phyloP scores from a whole-genome alignment of 2,113 vertebrate species.

The Pao palembangensis region DNA sequence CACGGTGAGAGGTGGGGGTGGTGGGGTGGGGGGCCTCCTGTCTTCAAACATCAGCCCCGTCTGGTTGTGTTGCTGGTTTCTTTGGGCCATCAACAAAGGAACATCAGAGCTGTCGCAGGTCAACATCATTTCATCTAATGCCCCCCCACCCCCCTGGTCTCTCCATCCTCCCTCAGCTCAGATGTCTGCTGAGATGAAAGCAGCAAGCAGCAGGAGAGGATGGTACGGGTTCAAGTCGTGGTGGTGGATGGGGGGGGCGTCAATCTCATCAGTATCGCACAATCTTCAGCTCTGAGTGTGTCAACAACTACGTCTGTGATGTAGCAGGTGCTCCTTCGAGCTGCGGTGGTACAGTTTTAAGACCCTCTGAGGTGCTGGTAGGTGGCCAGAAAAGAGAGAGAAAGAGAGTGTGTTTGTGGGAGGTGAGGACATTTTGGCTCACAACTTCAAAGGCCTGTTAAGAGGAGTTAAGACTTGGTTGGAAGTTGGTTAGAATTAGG shows the following conservation, averaged over 20 bases:
- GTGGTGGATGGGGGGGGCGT: conserved; percentile 28
- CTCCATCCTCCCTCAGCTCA: conserved; percentile 11
- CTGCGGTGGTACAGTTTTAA: too few relatives aligned
- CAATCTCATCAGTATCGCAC: conserved; percentile 15
- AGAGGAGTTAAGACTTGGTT: too few relatives aligned
- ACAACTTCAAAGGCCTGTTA: too few relatives aligned
- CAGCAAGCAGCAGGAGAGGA: conserved; percentile 34
- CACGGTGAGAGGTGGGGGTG: background rate
- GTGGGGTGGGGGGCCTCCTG: background rate
- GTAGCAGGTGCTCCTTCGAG: too few relatives aligned
- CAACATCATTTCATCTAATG: conserved; percentile 40
- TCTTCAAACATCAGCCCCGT: conserved; percentile 18
- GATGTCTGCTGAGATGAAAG: conserved; percentile 55
- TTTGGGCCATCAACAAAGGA: conserved; percentile 38
- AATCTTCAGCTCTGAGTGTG: background rate
- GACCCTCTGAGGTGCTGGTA: too few relatives aligned
- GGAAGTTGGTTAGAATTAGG: too few relatives aligned
- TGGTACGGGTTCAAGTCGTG: conserved; percentile 24
- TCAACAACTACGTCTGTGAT: too few relatives aligned
- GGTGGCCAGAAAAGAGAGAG: too few relatives aligned
- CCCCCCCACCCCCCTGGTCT: background rate
- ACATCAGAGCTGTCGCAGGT: conserved; percentile 36
- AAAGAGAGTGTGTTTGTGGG: too few relatives aligned
- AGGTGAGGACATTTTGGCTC: too few relatives aligned
- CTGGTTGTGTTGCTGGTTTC: conserved; percentile 18